Conservation (phyloP, 2,888 invertebrate species). For the Tineola bisselliella region DNA sequence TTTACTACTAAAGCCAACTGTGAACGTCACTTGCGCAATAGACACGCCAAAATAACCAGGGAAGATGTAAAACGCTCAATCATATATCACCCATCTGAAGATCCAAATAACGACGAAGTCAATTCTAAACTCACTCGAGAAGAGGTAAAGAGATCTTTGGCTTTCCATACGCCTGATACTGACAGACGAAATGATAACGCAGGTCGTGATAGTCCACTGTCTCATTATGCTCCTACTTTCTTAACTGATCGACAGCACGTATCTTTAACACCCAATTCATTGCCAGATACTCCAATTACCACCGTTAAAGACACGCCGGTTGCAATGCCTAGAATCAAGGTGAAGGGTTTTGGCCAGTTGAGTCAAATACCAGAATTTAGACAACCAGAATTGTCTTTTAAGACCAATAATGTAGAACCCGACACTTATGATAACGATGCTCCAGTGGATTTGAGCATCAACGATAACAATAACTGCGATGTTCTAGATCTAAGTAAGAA, state of each 20-base stretch:
- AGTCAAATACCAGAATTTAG: conserved; percentile 66
- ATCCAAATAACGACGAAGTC: conserved; percentile 80
- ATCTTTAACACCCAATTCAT: conserved; percentile 38
- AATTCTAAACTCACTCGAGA: conserved; percentile 64
- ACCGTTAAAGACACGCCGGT: conserved; percentile 49
- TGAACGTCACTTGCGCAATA: conserved; percentile 91
- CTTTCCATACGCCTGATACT: conserved; percentile 63
- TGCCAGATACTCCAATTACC: conserved; percentile 41
- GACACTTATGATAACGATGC: conserved; percentile 59
- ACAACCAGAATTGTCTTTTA: conserved; percentile 39
- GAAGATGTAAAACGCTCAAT: conserved; percentile 91
- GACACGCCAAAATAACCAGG: conserved; percentile 85
- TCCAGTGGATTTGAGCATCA: conserved; percentile 78
- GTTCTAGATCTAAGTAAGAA: conserved; percentile 87
- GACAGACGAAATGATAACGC: conserved; percentile 51
- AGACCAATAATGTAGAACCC: conserved; percentile 37
- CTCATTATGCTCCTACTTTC: conserved; percentile 54
- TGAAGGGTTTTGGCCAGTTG: conserved; percentile 72
- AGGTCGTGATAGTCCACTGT: conserved; percentile 50
- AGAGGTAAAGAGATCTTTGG: conserved; percentile 65
- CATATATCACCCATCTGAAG: conserved; percentile 87
- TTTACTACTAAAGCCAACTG: conserved; percentile 98
- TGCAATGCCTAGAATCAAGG: conserved; percentile 61
- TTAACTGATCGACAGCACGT: conserved; percentile 56
- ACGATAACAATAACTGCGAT: conserved; percentile 60